Percentiles rank a stretch among this genome's conserved stretches.
Conservation (phyloP, 2,113 vertebrate genomes). For the Burhinus oedicnemus region DNA sequence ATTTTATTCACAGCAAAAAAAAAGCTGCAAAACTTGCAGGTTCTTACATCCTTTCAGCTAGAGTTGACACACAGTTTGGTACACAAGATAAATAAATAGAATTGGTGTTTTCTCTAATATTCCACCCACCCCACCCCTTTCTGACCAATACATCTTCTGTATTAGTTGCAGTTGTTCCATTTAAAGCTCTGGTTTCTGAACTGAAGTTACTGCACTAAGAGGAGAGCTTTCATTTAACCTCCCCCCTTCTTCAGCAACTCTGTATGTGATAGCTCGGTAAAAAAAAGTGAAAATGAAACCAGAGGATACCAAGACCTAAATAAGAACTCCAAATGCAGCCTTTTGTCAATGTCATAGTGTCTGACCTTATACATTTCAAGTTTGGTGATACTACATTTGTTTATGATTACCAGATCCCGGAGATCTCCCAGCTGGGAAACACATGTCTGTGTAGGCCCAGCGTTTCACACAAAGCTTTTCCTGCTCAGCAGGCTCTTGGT, state of each 20-base stretch:
- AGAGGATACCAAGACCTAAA: neutral
- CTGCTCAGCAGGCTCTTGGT: neutral
- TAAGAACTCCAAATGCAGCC: neutral
- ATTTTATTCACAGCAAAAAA: neutral
- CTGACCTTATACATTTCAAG: neutral
- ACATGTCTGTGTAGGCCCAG: neutral
- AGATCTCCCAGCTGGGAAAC: conserved; percentile 9
- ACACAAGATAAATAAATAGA: neutral
- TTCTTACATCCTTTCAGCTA: neutral
- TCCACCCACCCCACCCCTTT: no score
- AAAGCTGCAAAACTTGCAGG: neutral
- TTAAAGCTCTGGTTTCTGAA: neutral
- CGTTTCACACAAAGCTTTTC: neutral
- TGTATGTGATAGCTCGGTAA: neutral
- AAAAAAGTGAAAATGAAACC: neutral
- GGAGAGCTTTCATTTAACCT: neutral
- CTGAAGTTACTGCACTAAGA: neutral
- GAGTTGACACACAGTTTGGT: neutral
- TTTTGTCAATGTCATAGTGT: neutral
- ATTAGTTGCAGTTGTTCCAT: neutral
- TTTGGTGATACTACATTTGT: neutral
- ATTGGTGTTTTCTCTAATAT: neutral
- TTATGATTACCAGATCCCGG: neutral
- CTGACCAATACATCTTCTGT: neutral
- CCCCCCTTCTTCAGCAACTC: neutral